Conservation (phyloP, 23 tunicate species). For the Trididemnum miniatum region DNA sequence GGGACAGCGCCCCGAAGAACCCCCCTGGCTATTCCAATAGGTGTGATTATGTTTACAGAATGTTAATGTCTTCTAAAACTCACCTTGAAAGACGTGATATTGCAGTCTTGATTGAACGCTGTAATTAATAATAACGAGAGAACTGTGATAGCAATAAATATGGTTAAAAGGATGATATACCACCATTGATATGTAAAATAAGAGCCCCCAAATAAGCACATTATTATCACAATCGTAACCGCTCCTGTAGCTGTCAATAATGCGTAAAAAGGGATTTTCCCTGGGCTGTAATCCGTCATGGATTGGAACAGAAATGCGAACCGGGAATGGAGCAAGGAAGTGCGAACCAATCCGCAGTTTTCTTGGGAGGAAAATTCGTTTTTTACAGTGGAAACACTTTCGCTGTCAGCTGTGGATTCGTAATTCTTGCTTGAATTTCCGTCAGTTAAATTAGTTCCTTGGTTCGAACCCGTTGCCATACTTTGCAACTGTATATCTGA, state of each 20-base stretch:
- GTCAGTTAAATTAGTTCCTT: not conserved
- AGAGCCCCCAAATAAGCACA: conserved; percentile 22
- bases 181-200: conserved; percentile 39
- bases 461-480: not conserved
- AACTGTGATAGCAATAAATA: conserved; percentile 4
- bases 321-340: not conserved
- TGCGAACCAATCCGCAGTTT: not conserved
- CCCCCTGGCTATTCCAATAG: too few relatives aligned
- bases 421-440: not conserved
- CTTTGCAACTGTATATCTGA: too few relatives aligned
- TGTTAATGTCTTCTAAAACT: too few relatives aligned
- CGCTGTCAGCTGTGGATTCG: not conserved
- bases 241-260: conserved; percentile 23
- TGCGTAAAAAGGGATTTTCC: conserved; percentile 39
- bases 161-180: conserved; percentile 24
- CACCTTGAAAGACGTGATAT: conserved; percentile 61
- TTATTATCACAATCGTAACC: not conserved
- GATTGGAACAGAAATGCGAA: conserved; percentile 22
- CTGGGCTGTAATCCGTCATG: conserved; percentile 40
- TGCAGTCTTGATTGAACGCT: conserved; percentile 51
- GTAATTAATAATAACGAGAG: conserved; percentile 2
- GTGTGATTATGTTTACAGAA: too few relatives aligned
- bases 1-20: too few relatives aligned
- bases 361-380: conserved; percentile 4
- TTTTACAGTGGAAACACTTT: not conserved